Evolutionary conservation across 1,140 invertebrate species (phyloP), one percentile per base, ranked within the genome.

Genomic region (Cherax quadricarinatus): DNA sequence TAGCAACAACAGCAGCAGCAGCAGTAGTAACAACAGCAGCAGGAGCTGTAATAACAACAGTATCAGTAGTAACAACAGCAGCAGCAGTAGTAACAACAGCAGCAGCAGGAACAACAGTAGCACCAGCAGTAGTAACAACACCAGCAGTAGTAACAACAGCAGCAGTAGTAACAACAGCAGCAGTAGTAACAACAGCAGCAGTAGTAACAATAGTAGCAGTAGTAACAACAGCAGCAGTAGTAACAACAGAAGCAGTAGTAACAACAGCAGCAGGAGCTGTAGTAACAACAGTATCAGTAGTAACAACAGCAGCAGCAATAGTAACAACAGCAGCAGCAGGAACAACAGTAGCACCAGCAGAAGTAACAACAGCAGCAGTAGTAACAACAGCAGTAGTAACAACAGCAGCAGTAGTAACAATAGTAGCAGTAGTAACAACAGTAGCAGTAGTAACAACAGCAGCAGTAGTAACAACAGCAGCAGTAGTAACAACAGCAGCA

Each of bases 1-100:
- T 12, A 82, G 80, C 80, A 82, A 4, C 5, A 7, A 30, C 80
- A 82, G 49, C 80, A 82, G 80, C 80, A 82, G 3, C 80, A 82
- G 80, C 80, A 82, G 80, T 30, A 82, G 80, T 30, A 82, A 3
- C 80, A 82, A 30, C 80, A 82, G 80, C 80, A 82, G 3, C 80
- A 82, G 6, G 14, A 82, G 3, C 80, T 30, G 80, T 30, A 82
- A 30, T 30, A 82, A 3, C 80, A 82, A 30, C 80, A 82, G 80
- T 30, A 82, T 0, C 80, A 82, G 6, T 30, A 82, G 80, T 30
- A 82, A 24, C 24, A 82, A 21, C 80, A 12, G 53, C 53, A 82
- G 24, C 80, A 82, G 49, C 80, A 82, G 30, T 41, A 41, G 80
- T 24, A 82, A 30, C 80, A 82, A 3, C 53, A 57, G 80, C 30